phyloP scores from a whole-genome alignment of 2,888 invertebrate genomes.

The Strigamia transsilvanica region DNA sequence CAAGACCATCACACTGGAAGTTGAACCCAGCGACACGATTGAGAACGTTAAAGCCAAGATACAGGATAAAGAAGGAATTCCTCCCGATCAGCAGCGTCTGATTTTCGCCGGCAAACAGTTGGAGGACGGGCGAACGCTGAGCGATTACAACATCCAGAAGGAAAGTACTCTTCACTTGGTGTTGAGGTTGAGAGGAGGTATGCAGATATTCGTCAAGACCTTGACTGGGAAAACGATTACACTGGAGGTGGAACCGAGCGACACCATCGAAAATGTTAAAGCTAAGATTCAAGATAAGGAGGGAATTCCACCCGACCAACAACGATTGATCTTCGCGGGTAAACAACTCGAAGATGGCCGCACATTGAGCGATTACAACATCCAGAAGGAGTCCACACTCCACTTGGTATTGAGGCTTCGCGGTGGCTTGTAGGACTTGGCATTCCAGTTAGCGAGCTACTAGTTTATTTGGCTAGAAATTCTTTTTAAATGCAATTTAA shows the following conservation, averaged over 20 bases:
- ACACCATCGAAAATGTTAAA: too few relatives aligned
- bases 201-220: too few relatives aligned
- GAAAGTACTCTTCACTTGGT: conserved; percentile 73
- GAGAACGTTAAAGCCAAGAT: conserved; percentile 71
- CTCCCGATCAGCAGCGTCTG: conserved; percentile 82
- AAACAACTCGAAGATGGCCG: conserved; percentile 72
- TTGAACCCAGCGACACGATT: conserved; percentile 72
- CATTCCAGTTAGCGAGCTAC: not conserved
- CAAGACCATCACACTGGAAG: conserved; percentile 70
- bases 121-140: conserved; percentile 92
- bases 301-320: conserved; percentile 89
- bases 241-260: too few relatives aligned
- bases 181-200: too few relatives aligned
- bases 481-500: not conserved
- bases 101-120: conserved; percentile 96
- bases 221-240: too few relatives aligned
- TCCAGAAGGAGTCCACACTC: conserved; percentile 85
- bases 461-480: not conserved
- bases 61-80: conserved; percentile 70
- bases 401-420: conserved; percentile 90
- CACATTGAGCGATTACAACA: conserved; percentile 71
- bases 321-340: conserved; percentile 75
- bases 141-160: conserved; percentile 95
- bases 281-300: too few relatives aligned
- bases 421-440: conserved; percentile 71